Evolutionary conservation across 2,797 vertebrate species (phyloP), one percentile per base, ranked within the genome.

Genomic region (Hypotaenidia okinawae): DNA sequence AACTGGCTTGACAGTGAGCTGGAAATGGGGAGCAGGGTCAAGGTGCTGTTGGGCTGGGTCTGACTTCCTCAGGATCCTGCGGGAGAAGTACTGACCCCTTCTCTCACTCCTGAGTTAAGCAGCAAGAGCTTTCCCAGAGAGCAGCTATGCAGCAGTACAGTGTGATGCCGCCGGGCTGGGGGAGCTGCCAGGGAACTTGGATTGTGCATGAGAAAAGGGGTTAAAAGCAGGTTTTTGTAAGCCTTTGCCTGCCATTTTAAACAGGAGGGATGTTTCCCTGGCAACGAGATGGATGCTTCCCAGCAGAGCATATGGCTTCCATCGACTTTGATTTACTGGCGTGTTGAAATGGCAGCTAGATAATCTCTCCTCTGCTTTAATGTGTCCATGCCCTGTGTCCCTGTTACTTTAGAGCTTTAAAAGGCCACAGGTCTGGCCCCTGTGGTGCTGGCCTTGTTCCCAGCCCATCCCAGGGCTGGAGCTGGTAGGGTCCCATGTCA

Each of bases 261-360:
- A 95, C 0, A 47, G 85, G 85, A 94, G 96, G 49, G 83, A 94
- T 94, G 95, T 97, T 96, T 95, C 95, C 95, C 45, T 95, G 95
- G 95, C 91, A 97, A 97, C 94, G 93, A 97, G 95, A 96, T 95
- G 93, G 94, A 94, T 95, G 90, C 93, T 96, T 97, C 93, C 94
- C 95, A 96, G 95, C 88, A 90, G 85, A 93, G 70, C 91, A 87
- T 95, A 96, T 94, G 93, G 95, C 91, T 93, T 82, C 95, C 78
- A 87, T 96, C 90, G 74, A 84, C 88, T 95, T 95, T 93, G 95
- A 96, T 97, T 96, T 94, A 84, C 90, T 35, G 17, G 78, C 0
- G 5, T 80, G 91, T 96, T 94, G 95, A 96, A 96, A 94, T 92
- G 93, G 95, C 95, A 95, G 93, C 86, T 77, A 90, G 64, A 91